These are phyloP conservation scores for Porphyrio hochstetteri DNA, from an alignment of 2,113 vertebrate genomes.

Conservation along the genomic window DNA sequence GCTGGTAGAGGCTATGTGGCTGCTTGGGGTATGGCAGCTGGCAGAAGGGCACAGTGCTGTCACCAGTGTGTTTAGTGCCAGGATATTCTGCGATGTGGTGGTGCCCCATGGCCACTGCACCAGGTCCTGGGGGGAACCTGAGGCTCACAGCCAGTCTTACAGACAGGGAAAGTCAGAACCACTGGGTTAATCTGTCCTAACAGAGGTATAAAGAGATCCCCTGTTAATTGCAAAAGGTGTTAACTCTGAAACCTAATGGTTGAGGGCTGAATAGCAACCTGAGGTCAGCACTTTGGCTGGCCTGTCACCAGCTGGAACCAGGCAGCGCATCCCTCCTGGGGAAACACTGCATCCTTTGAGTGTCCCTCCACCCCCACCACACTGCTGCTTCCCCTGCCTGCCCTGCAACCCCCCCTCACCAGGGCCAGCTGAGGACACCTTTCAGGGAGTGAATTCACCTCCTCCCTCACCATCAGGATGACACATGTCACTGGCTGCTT, in stretches of 20 bases:
- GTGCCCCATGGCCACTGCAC: rapidly evolving
- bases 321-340: not conserved
- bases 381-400: not conserved
- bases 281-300: not conserved
- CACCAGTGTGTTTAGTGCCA: rapidly evolving
- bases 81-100: not conserved
- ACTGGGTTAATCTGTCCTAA: too few species aligned
- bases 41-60: not conserved
- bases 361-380: rapidly evolving
- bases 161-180: not conserved
- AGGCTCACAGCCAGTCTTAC: not conserved
- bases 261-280: not conserved
- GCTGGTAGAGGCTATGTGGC: rapidly evolving
- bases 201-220: not conserved
- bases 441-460: not conserved
- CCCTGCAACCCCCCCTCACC: rapidly evolving
- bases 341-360: not conserved
- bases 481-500: not conserved
- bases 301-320: not conserved
- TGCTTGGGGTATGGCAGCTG: not conserved
- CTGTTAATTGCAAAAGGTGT: not conserved
- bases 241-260: not conserved
- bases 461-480: not conserved
- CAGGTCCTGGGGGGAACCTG: not conserved
- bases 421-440: not conserved